These are phyloP conservation scores for Paratrypauchen microcephalus DNA, from an alignment of 2,797 vertebrate genomes.

Conservation along the genomic window DNA sequence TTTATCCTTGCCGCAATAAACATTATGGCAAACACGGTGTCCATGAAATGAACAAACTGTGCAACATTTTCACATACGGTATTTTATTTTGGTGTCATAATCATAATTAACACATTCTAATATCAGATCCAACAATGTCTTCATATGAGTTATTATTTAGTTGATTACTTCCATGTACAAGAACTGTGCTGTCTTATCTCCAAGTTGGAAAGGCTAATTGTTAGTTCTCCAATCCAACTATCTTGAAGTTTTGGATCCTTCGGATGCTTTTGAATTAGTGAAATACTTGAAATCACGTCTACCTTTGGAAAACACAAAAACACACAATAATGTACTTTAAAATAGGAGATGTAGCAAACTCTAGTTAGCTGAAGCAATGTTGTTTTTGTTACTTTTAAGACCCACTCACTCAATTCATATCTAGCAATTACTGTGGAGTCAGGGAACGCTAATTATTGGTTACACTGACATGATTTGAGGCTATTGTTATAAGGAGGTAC, in stretches of 20 bases:
- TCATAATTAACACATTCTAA: too few relatives aligned
- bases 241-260: background rate
- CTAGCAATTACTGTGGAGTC: slow-evolving; percentile 34
- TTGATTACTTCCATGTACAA: too few relatives aligned
- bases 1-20: background rate
- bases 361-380: background rate
- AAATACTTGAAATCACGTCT: too few relatives aligned
- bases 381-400: slow-evolving; percentile 4
- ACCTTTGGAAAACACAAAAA: too few relatives aligned
- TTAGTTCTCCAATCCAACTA: background rate
- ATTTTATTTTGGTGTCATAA: background rate
- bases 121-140: too few relatives aligned
- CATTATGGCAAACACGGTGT: background rate
- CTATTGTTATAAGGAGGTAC: slow-evolving; percentile 40
- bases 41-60: background rate
- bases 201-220: too few relatives aligned
- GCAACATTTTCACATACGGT: background rate
- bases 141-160: too few relatives aligned
- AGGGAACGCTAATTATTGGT: slow-evolving; percentile 54
- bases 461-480: slow-evolving; percentile 36
- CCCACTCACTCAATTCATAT: slow-evolving; percentile 13
- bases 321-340: too few relatives aligned
- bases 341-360: slow-evolving; percentile 2
- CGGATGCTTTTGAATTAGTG: background rate
- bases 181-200: too few relatives aligned